These are phyloP conservation scores for Tribolium madens DNA, from an alignment of 1,140 invertebrate genomes.

Conservation along the genomic window DNA sequence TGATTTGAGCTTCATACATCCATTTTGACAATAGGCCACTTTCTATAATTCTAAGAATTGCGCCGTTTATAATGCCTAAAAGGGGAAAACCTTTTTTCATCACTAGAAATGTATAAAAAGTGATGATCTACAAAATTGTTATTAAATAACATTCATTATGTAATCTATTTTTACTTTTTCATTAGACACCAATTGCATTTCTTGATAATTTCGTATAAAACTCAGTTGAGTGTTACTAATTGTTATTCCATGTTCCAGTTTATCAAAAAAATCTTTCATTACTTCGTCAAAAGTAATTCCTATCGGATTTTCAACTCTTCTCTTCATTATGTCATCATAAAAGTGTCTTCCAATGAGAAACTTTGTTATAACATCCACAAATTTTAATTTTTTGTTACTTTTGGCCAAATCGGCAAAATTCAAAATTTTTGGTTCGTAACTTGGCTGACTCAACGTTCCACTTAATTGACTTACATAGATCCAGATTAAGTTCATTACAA, in stretches of 20 bases:
- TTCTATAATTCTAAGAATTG: neutral
- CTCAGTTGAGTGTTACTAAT: neutral
- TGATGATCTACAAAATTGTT: neutral
- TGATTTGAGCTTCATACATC: neutral
- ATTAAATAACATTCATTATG: neutral
- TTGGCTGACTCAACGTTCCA: neutral
- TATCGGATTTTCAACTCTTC: neutral
- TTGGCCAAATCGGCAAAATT: neutral
- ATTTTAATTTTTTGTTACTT: neutral
- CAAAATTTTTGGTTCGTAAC: constrained; percentile 15
- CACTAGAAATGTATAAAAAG: neutral
- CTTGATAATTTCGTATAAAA: neutral
- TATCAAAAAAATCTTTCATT: neutral
- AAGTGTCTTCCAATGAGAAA: neutral
- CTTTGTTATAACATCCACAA: neutral
- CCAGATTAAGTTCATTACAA: neutral
- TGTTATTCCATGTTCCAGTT: neutral
- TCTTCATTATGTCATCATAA: neutral
- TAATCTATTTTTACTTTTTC: neutral
- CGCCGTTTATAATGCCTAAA: neutral
- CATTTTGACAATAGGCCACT: neutral
- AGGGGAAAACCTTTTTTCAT: neutral
- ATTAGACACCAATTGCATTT: neutral
- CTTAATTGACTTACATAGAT: neutral
- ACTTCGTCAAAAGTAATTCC: neutral